phyloP scores from a whole-genome alignment of 2,888 invertebrate genomes.

The Gymnosoma rotundatum region DNA sequence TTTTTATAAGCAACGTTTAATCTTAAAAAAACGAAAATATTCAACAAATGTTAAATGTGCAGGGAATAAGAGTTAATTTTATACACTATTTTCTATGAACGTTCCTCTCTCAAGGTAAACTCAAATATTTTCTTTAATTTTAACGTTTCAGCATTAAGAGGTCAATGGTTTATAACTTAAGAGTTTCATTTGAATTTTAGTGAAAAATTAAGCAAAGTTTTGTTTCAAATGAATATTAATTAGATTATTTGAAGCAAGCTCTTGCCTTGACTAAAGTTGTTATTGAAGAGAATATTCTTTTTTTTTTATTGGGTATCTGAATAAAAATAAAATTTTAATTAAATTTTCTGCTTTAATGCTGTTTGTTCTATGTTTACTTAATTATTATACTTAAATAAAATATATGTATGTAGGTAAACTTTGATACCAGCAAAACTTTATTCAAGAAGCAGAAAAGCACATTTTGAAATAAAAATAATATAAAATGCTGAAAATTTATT shows the following conservation, averaged over 20 bases:
- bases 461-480: neutral
- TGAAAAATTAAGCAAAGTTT: neutral
- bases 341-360: conserved; percentile 44
- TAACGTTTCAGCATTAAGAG: conserved; percentile 3
- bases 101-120: conserved; percentile 21
- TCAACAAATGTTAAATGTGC: conserved; percentile 27
- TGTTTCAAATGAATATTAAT: conserved; percentile 41
- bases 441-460: too few species aligned
- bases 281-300: neutral
- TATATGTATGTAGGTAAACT: conserved; percentile 34
- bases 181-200: neutral
- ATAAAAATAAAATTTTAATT: conserved; percentile 17
- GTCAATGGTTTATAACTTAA: conserved; percentile 43
- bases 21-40: neutral
- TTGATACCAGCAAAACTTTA: neutral
- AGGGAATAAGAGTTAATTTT: neutral
- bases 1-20: conserved; percentile 32
- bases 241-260: conserved; percentile 3
- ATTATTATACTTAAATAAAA: conserved; percentile 63
- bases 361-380: conserved; percentile 36
- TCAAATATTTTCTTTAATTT: neutral
- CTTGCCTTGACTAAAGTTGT: neutral
- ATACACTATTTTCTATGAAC: conserved; percentile 13
- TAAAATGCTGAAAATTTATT: neutral
- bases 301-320: neutral